Evolutionary conservation across 2,888 invertebrate genomes (phyloP).

Genomic region (Meandrusa payeni): DNA sequence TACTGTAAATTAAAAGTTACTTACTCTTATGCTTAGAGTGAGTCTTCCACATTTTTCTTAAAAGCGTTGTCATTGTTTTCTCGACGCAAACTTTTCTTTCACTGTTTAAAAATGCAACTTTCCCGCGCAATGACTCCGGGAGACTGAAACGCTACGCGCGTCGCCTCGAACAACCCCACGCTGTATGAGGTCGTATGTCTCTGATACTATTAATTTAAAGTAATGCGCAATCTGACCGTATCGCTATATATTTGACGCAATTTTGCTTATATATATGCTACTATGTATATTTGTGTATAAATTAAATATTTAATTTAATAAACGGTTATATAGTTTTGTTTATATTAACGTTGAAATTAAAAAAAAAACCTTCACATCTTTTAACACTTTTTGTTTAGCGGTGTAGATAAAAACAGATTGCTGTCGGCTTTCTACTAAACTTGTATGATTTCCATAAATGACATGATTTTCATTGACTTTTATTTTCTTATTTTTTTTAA

Average conservation of each 20-base stretch:
- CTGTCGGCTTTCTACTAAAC: no score
- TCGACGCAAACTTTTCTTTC: constrained; percentile 15
- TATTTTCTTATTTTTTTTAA: no score
- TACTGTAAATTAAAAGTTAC: constrained; percentile 36
- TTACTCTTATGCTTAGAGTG: constrained; percentile 86
- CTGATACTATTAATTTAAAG: constrained; percentile 13
- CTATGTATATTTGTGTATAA: no score
- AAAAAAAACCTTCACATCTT: no score
- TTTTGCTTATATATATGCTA: not conserved
- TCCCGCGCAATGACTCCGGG: constrained; percentile 47
- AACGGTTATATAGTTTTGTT: no score
- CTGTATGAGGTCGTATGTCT: constrained; percentile 36
- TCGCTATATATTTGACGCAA: constrained; percentile 1
- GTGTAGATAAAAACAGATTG: no score
- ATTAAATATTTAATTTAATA: no score
- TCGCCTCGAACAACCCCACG: constrained; percentile 42
- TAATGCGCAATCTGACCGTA: not conserved
- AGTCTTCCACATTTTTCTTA: constrained; percentile 84
- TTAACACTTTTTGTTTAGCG: no score
- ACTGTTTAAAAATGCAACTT: constrained; percentile 38
- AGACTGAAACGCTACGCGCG: constrained; percentile 41
- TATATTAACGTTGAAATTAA: no score
- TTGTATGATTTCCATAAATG: no score
- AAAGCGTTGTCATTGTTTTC: constrained; percentile 76
- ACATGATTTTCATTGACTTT: no score